Conservation (phyloP, 1,140 invertebrate species). For the Neuroterus valhalla region DNA sequence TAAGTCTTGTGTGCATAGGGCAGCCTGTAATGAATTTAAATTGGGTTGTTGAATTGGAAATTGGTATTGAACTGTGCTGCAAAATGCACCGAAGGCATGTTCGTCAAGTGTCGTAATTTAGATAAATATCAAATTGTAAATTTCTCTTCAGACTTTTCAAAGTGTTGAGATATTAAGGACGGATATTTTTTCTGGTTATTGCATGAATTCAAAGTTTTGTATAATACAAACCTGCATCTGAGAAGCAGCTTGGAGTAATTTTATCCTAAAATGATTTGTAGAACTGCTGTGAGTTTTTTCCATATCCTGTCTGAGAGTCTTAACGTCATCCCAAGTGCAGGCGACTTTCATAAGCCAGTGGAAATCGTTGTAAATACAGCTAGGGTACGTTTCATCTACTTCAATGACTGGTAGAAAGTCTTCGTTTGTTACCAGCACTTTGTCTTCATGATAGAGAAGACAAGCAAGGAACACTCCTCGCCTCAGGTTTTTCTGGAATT, state of each 20-base stretch:
- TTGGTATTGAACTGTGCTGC: no score
- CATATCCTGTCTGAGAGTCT: constrained; percentile 91
- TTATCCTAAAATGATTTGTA: constrained; percentile 91
- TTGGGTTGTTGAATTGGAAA: neutral
- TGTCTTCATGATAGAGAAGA: constrained; percentile 95
- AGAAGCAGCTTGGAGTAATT: constrained; percentile 91
- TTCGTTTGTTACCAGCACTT: constrained; percentile 95
- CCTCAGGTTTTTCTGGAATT: constrained; percentile 94
- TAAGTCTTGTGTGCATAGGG: constrained; percentile 92
- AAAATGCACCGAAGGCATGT: no score
- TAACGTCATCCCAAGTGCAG: constrained; percentile 97
- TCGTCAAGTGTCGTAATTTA: no score
- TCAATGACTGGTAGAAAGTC: constrained; percentile 97
- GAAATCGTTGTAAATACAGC: constrained; percentile 92
- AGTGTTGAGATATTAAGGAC: no score
- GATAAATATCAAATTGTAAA: constrained; percentile 13
- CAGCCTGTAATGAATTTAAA: constrained; percentile 75
- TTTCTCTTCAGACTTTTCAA: neutral
- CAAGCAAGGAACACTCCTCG: constrained; percentile 95
- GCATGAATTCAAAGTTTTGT: no score
- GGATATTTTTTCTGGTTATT: no score
- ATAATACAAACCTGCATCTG: constrained; percentile 89
- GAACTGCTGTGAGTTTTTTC: constrained; percentile 93
- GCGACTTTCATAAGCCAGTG: constrained; percentile 99
- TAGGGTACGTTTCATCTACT: constrained; percentile 96